These are phyloP conservation scores for Sorex fumeus DNA, from an alignment of 2,113 vertebrate genomes.

Conservation along the genomic window DNA sequence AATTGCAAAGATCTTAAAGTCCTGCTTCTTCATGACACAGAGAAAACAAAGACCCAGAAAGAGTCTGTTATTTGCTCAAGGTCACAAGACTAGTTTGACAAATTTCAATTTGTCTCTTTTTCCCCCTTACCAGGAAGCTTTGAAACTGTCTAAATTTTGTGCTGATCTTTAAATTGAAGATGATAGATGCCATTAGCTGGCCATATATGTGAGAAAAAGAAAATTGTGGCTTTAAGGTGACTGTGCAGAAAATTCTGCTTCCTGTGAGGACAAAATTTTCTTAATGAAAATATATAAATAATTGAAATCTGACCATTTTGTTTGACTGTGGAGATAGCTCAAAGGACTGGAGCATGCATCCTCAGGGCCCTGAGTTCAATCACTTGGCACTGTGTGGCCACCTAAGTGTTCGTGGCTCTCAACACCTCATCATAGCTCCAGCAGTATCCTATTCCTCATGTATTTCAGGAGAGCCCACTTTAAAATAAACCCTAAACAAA, in stretches of 20 bases:
- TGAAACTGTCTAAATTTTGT: constrained; percentile 56
- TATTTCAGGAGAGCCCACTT: no score
- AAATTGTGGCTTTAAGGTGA: constrained; percentile 50
- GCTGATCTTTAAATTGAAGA: constrained; percentile 36
- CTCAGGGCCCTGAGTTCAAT: no score
- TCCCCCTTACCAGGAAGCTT: background rate
- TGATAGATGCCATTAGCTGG: constrained; percentile 50
- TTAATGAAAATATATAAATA: constrained; percentile 67
- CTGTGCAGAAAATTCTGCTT: constrained; percentile 59
- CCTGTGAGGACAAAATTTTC: constrained; percentile 49
- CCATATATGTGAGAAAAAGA: constrained; percentile 59
- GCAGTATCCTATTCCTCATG: no score
- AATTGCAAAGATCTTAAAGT: background rate
- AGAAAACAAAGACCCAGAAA: background rate
- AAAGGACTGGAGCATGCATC: no score
- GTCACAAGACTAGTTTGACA: background rate
- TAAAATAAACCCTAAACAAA: no score
- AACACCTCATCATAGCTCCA: no score
- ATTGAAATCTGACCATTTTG: constrained; percentile 54
- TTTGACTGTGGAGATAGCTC: background rate
- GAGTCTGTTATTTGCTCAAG: background rate
- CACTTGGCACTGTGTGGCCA: no score
- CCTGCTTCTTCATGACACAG: background rate
- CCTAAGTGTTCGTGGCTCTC: no score
- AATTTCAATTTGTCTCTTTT: constrained; percentile 28